Base-by-base conservation (phyloP, 2,888 invertebrate genomes). In the Hirtodrosophila confusa region DNA sequence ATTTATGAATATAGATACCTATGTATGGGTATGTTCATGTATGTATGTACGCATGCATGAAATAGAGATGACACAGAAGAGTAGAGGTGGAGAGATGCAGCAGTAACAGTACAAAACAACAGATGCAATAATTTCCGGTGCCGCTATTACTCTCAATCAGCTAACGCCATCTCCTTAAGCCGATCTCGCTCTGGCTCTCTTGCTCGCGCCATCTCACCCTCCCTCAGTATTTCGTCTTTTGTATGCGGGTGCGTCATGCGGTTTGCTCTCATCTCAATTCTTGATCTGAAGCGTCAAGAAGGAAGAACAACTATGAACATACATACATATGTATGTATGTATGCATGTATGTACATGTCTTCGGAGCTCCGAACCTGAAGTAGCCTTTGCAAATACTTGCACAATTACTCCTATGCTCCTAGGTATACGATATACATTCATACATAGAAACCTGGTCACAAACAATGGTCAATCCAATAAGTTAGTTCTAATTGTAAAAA, bases 121-220 rank as follows among this genome's bases (percentile, higher is more conserved):
- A 84, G 82, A 80, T 80, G 79, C 85, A 84, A 70, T 84, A 80
- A 80, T 80, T 80, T 84, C 79, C 79, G 79, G 79, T 79, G 80
- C 78, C 64, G 61, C 72, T 78, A 80, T 80, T 80, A 85, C 80
- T 80, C 82, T 80, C 82, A 80, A 84, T 80, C 80, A 75, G 82
- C 80, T 80, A 80, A 80, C 82, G 79, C 79, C 80, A 84, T 84
- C 85, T 68, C 64, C 43, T 57, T 41, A 56, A 48, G 51, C 60
- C 57, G 40, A 44, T 60, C 61, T 53, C 57, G 27, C 41, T 31
- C 24, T 24, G n/a, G n/a, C 40, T 44, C 8, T 31, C 31, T 12
- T 24, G 10, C 9, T 11, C n/a, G 3, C 27, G 44, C 48, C 24
- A 41, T 29, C 37, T n/a, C 37, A 17, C 39, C 31, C 35, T 31